These are phyloP conservation scores for Nothocercus nigrocapillus DNA, from an alignment of 2,113 vertebrate genomes.

Conservation along the genomic window DNA sequence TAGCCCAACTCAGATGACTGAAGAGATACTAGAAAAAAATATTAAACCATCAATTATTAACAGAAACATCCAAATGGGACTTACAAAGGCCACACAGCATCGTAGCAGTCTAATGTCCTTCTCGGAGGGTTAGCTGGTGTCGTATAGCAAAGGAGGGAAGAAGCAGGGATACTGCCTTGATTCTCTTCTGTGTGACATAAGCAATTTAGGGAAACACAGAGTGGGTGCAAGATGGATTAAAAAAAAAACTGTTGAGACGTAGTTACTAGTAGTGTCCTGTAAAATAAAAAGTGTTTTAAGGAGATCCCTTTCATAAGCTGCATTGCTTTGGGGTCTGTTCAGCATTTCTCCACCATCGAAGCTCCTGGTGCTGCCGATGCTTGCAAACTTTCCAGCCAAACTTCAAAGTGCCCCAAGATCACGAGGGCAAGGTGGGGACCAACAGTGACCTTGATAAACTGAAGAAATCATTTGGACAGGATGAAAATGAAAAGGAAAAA, in stretches of 20 bases:
- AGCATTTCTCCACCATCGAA: not conserved
- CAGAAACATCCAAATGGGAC: not conserved
- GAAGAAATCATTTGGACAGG: not conserved
- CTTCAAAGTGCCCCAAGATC: not conserved
- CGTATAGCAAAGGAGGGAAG: not conserved
- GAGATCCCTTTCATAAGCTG: not conserved
- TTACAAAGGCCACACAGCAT: rapidly evolving
- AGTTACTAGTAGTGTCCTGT: not conserved
- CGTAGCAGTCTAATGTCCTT: not conserved
- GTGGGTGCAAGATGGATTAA: not conserved
- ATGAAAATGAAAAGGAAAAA: not conserved
- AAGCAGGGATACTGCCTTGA: not conserved
- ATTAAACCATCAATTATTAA: not conserved
- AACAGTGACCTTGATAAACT: not conserved
- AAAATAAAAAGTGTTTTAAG: not conserved
- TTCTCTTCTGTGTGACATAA: rapidly evolving
- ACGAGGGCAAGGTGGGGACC: not conserved
- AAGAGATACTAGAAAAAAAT: not conserved
- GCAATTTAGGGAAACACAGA: not conserved
- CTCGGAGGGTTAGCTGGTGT: not conserved
- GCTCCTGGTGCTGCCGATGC: not conserved
- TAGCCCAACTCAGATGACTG: not conserved
- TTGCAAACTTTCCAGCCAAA: not conserved
- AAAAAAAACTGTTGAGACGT: not conserved
- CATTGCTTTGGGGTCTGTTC: not conserved